Base-by-base conservation (phyloP, 2,797 vertebrate species). In the Podargus strigoides region DNA sequence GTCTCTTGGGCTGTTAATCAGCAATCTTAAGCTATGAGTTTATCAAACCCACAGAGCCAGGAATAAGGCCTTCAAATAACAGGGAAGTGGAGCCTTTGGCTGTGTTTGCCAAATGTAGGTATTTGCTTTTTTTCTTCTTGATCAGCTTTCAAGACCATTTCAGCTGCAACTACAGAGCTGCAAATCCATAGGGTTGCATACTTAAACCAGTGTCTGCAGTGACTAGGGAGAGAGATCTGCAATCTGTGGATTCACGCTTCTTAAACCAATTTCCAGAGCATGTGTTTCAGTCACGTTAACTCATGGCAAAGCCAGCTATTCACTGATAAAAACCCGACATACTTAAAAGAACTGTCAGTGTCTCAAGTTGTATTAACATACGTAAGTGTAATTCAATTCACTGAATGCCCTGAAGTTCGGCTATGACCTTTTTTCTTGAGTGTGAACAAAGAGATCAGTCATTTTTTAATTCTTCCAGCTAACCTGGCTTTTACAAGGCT, bases 1-100 rank as follows among this genome's bases (percentile, higher is more conserved):
- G 94, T 89, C 95, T 90, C 72, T 95, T 91, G 76, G 89, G 78
- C 67, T 27, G 11, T 90, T 85, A 86, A 62, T 85, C 21, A 84
- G 53, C 58, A 92, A 90, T 89, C 87, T 91, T 95, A 88, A 85
- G 89, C 82, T 69, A 41, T 36, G 30, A 75, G 67, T 85, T 95
- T 89, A 72, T 78, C 77, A 95, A 94, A 93, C 41, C 60, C 60
- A 58, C 55, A 62, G 39, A 68, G 30, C 32, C 56, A 94, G 77
- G 81, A 72, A 69, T 66, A 59, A 75, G 50, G 56, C 74, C 39
- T 76, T 22, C 69, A 87, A 89, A 55, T 52, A 42, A 85, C 26
- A 85, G 56, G 63, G 68, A 95, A 68, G 60, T 18, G 4, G 60
- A 56, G 44, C 42, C 34, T 92, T 58, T 52, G 37, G 39, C 50